Evolutionary conservation across 2,113 vertebrate genomes (phyloP).

Genomic region (Pomatostomus ruficeps): DNA sequence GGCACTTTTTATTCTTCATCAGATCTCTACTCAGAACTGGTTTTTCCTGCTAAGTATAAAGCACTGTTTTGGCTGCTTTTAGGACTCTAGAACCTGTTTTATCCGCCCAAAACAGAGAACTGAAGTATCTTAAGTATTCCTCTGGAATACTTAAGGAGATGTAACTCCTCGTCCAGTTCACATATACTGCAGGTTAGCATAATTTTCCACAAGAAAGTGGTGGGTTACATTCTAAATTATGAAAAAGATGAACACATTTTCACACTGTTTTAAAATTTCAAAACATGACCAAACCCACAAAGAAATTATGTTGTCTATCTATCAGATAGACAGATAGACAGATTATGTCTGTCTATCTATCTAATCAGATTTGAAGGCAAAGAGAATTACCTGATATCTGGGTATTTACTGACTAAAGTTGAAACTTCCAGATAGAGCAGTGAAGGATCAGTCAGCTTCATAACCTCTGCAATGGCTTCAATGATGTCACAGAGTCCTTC

Average conservation of each 20-base stretch:
- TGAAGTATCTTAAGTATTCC: neutral
- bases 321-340: too few species aligned
- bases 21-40: neutral
- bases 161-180: neutral
- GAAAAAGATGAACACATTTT: neutral
- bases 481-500: conserved; percentile 89
- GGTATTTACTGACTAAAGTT: conserved; percentile 93
- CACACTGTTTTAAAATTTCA: neutral
- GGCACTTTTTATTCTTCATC: neutral
- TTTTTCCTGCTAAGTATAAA: neutral
- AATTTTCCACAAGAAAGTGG: neutral
- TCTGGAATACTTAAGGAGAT: neutral
- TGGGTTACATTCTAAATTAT: neutral
- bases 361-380: neutral
- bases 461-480: conserved; percentile 90
- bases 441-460: conserved; percentile 96
- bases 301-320: neutral
- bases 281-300: neutral
- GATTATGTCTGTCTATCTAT: neutral
- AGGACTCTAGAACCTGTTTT: neutral
- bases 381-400: conserved; percentile 87
- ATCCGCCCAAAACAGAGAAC: neutral
- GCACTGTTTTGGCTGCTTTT: neutral
- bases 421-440: conserved; percentile 94
- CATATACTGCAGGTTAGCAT: neutral